Evolutionary conservation across 1,140 invertebrate genomes (phyloP).

Genomic region (Archivesica marissinica): DNA sequence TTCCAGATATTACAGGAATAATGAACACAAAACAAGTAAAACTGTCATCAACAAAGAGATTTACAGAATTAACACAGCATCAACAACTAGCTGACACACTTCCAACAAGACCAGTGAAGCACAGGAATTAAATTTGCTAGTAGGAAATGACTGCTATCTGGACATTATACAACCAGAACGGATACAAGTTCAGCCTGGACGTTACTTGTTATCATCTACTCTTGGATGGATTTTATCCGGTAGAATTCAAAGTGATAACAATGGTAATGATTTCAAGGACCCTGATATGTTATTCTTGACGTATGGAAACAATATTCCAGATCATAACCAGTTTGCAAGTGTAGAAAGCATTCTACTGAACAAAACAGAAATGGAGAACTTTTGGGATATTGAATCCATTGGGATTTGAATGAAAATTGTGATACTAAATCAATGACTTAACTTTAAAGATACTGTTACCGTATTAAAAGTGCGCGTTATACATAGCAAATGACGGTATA

Average conservation of each 20-base stretch:
- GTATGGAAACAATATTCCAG: conserved; percentile 8
- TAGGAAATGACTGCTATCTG: conserved; percentile 27
- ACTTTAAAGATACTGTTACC: no score
- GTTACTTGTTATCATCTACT: conserved; percentile 7
- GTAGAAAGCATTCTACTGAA: neutral
- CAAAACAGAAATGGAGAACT: neutral
- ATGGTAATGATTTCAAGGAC: neutral
- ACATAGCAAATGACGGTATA: no score
- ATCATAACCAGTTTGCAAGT: neutral
- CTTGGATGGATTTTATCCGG: neutral
- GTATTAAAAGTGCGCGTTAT: no score
- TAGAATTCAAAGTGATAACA: neutral
- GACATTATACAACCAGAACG: neutral
- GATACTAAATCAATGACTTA: no score
- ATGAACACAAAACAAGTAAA: neutral
- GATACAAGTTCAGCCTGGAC: conserved; percentile 8
- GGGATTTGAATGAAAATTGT: no score
- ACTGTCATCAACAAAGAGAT: neutral
- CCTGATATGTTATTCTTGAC: conserved; percentile 43
- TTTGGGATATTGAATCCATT: conserved; percentile 41
- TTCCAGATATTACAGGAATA: conserved; percentile 3
- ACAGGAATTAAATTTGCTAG: neutral
- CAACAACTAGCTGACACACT: conserved; percentile 7
- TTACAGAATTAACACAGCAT: conserved; percentile 1
- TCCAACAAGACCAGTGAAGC: conserved; percentile 10